Evolutionary conservation across 1,140 invertebrate genomes (phyloP), one percentile per base, ranked within the genome.

Genomic region (Anastatus disparis): DNA sequence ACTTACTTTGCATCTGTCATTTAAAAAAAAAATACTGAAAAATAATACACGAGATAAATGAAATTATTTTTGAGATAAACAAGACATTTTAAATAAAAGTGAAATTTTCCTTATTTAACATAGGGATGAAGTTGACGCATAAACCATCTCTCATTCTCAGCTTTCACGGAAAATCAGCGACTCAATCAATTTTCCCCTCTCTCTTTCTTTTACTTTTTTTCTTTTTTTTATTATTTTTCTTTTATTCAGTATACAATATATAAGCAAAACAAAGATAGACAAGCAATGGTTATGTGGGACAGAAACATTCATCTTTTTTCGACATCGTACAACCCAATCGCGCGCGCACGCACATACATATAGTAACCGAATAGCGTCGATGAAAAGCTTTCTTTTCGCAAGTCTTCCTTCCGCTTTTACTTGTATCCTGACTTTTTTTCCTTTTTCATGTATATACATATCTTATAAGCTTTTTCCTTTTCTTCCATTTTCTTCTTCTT

Each of bases 91-190:
- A 35, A 58, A 67, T 48, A 56, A 67, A 67, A 56, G 38, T 46
- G 13, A 38, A 65, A 10, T 46, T 22, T n/a, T 22, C 35, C 15
- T 17, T n/a, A n/a, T n/a, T n/a, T n/a, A n/a, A n/a, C n/a, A n/a
- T n/a, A n/a, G 13, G 2, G 29, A 10, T 22, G 26, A 31, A 0
- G 26, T 7, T 7, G 3, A 38, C 13, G 17, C 7, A 20, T 38
- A 10, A 6, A 35, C 31, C 20, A 24, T 59, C 20, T 3, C 38
- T 62, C n/a, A 10, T 42, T 1, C 12, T 13, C 20, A 22, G 13
- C 40, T 29, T 46, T 66, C 24, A 42, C 55, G 42, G 13, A 13
- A 68, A 68, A 68, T 68, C 65, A 59, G 44, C 29, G 55, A 59
- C 29, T 59, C 42, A 46, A 68, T 68, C 55, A 68, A 68, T 50